Evolutionary conservation across 2,888 invertebrate species (phyloP).

Genomic region (Polymixis lichenea): DNA sequence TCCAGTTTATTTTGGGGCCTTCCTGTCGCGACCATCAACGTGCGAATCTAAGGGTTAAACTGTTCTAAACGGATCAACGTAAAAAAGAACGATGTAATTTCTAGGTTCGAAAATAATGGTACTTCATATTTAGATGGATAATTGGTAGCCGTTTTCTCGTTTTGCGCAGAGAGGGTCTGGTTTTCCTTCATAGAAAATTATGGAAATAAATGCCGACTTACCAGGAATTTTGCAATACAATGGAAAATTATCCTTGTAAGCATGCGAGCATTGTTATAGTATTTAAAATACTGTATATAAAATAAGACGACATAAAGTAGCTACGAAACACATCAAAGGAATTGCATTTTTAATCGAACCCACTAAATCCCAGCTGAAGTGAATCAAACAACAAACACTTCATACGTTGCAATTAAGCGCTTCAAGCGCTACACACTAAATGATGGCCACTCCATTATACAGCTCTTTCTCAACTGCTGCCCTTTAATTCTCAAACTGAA

Average conservation of each 20-base stretch:
- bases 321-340: constrained; percentile 34
- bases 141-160: neutral
- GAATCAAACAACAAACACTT: constrained; percentile 57
- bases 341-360: constrained; percentile 41
- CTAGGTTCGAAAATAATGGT: neutral
- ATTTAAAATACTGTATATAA: neutral
- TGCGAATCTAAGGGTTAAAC: constrained; percentile 88
- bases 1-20: constrained; percentile 87
- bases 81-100: neutral
- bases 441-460: constrained; percentile 46
- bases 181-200: neutral
- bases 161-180: neutral
- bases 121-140: neutral
- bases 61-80: constrained; percentile 43
- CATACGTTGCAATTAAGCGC: constrained; percentile 26
- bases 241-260: constrained; percentile 4
- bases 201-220: constrained; percentile 6
- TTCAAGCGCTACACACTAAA: constrained; percentile 34
- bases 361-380: constrained; percentile 30
- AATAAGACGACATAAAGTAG: constrained; percentile 20
- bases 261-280: neutral
- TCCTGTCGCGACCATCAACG: constrained; percentile 85
- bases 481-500: constrained; percentile 46
- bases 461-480: constrained; percentile 16
- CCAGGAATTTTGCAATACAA: constrained; percentile 19